Percentiles rank a stretch among this genome's conserved stretches.
phyloP scores from a whole-genome alignment of 2,113 vertebrate genomes.

The Pogona vitticeps region DNA sequence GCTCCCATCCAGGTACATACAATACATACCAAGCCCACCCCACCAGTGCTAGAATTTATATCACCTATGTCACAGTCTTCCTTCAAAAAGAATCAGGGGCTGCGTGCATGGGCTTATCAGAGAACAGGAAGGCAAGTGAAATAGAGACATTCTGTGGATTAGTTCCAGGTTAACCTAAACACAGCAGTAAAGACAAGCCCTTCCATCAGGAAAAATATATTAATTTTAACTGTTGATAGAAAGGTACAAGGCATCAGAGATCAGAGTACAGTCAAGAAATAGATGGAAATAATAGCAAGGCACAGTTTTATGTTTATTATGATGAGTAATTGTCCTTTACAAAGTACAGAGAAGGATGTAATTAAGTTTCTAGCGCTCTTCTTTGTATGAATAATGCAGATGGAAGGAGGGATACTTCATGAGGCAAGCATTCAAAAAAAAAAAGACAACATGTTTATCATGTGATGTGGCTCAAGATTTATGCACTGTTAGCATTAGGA shows the following conservation, averaged over 20 bases:
- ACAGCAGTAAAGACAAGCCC: background rate
- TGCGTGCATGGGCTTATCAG: background rate
- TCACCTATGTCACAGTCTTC: background rate
- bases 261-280: background rate
- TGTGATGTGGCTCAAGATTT: fast-evolving
- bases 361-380: slow-evolving; percentile 33
- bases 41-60: background rate
- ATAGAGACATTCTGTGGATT: background rate
- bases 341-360: background rate
- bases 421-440: background rate
- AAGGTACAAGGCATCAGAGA: background rate
- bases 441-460: background rate
- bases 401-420: background rate
- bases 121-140: background rate
- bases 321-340: slow-evolving; percentile 13
- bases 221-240: background rate
- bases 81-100: background rate
- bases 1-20: background rate
- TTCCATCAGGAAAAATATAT: background rate
- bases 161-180: background rate
- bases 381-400: background rate
- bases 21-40: too few species aligned
- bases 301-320: background rate
- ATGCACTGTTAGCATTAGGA: background rate
- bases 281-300: slow-evolving; percentile 1